Percentiles rank a stretch among this genome's conserved stretches.
Conservation (phyloP, 2,888 invertebrate species). For the Marasmarcha lunaedactyla region DNA sequence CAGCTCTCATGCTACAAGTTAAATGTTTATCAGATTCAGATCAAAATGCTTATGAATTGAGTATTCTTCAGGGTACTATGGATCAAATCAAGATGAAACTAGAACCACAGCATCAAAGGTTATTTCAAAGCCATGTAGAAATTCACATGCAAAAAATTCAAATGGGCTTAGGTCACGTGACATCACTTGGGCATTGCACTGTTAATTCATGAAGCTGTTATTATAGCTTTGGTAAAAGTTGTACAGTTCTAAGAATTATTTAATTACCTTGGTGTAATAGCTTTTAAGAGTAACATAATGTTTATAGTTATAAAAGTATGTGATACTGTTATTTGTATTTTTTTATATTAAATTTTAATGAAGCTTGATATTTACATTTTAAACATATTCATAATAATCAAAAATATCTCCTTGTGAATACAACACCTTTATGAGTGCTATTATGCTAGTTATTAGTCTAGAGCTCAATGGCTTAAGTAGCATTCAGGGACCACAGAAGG, state of each 20-base stretch:
- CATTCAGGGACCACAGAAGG: no score
- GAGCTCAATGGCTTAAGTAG: no score
- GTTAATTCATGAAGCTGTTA: conserved; percentile 1
- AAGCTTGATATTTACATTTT: no score
- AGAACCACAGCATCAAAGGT: conserved; percentile 78
- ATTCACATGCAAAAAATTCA: conserved; percentile 92
- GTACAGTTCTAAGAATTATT: background rate
- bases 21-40: conserved; percentile 83
- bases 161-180: conserved; percentile 73
- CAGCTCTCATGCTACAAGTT: conserved; percentile 90
- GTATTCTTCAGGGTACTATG: conserved; percentile 91
- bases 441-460: no score
- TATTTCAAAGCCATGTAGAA: conserved; percentile 90
- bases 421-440: no score
- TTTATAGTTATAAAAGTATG: no score
- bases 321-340: no score
- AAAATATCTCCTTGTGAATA: no score
- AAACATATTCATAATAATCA: no score
- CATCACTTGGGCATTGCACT: conserved; percentile 24
- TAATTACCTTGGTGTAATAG: background rate
- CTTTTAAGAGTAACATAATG: background rate
- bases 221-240: background rate
- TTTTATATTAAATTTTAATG: no score
- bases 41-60: conserved; percentile 90
- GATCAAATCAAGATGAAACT: conserved; percentile 87